Conservation (phyloP, 2,888 invertebrate species). For the Ommatoiulus sabulosus region DNA sequence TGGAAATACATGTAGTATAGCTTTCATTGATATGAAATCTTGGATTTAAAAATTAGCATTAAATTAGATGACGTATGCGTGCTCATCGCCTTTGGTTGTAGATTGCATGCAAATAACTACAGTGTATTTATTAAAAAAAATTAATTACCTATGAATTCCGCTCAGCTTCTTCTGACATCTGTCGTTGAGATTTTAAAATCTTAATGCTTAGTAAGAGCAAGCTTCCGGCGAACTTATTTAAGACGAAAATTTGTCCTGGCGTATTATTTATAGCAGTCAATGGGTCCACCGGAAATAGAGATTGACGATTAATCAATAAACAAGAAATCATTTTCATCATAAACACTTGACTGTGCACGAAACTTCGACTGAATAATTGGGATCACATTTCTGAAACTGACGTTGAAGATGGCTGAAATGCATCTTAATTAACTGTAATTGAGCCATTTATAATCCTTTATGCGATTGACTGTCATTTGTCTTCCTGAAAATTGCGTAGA, state of each 20-base stretch:
- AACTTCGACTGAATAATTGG: background rate
- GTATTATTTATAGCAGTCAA: background rate
- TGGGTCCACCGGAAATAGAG: background rate
- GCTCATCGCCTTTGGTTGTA: background rate
- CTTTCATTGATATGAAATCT: background rate
- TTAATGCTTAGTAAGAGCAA: background rate
- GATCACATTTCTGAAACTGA: background rate
- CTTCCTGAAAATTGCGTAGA: background rate
- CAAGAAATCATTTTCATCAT: background rate
- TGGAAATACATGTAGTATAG: background rate
- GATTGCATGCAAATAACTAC: background rate
- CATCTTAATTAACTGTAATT: background rate
- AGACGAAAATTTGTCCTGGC: background rate
- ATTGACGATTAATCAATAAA: background rate
- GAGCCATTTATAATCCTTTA: background rate
- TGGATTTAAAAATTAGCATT: background rate
- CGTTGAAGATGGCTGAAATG: background rate
- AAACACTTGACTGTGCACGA: background rate
- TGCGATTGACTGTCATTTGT: background rate
- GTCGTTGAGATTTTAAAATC: background rate
- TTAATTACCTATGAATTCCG: constrained; percentile 3
- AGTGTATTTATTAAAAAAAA: background rate
- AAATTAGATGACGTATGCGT: background rate
- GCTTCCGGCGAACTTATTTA: background rate
- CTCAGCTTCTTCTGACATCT: background rate